Conservation (phyloP, 1,140 invertebrate species). For the Aricia agestis region DNA sequence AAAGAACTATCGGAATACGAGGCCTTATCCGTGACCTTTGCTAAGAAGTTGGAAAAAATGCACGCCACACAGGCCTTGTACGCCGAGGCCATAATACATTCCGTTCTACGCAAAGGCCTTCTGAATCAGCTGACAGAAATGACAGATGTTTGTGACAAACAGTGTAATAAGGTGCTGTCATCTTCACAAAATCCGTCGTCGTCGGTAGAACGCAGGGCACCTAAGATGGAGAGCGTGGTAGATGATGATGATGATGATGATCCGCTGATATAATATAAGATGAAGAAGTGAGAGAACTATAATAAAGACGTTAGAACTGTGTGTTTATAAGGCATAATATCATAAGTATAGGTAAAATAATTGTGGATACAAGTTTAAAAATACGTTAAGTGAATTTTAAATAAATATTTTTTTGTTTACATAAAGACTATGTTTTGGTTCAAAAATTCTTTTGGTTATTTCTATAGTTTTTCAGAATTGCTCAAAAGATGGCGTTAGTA, state of each 20-base stretch:
- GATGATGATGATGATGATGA: slow-evolving; percentile 2
- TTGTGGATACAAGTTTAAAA: too few relatives aligned
- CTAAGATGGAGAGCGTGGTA: background rate
- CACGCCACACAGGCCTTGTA: background rate
- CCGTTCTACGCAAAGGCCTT: background rate
- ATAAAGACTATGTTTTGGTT: too few relatives aligned
- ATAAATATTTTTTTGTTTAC: too few relatives aligned
- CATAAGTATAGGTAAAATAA: too few relatives aligned
- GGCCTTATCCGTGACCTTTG: background rate
- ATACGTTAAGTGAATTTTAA: too few relatives aligned
- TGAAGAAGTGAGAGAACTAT: too few relatives aligned
- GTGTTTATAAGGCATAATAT: too few relatives aligned
- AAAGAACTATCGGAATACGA: background rate
- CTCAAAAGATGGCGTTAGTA: too few relatives aligned
- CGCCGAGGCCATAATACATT: background rate
- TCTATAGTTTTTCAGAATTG: too few relatives aligned
- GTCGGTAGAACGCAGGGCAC: background rate
- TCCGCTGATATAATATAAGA: background rate
- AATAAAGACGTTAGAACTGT: too few relatives aligned
- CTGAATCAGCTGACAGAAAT: background rate
- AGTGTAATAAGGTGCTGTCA: background rate
- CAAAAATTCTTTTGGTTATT: too few relatives aligned
- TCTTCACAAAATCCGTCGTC: background rate
- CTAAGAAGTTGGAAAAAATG: background rate
- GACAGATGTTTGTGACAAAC: background rate